Conservation (phyloP, 2,888 invertebrate species). For the Aphodius granarius region DNA sequence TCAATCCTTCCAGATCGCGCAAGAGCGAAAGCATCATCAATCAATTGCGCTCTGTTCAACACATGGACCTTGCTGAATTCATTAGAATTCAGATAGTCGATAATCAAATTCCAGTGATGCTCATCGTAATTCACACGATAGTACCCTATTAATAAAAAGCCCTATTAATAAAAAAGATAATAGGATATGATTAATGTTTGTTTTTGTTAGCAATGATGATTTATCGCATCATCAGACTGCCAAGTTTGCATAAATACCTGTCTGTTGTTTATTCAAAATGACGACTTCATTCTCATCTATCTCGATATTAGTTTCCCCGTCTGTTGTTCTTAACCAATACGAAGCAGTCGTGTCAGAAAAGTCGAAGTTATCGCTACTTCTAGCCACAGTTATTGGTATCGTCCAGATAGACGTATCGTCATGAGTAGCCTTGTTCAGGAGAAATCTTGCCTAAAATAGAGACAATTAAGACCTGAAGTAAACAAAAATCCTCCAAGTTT, state of each 20-base stretch:
- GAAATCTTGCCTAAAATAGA: conserved; percentile 12
- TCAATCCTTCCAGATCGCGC: conserved; percentile 62
- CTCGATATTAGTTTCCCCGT: neutral
- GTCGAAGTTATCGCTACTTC: neutral
- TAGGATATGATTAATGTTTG: no score
- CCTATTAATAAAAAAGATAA: no score
- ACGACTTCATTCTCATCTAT: conserved; percentile 54
- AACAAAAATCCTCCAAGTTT: neutral
- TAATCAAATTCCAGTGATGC: conserved; percentile 54
- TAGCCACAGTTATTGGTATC: conserved; percentile 15
- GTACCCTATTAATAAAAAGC: conserved; percentile 39
- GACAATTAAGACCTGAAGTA: neutral
- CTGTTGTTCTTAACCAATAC: conserved; percentile 17
- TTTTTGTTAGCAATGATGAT: neutral
- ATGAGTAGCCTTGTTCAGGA: neutral
- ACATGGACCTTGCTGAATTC: conserved; percentile 57
- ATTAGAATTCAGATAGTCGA: conserved; percentile 45
- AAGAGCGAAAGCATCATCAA: conserved; percentile 56
- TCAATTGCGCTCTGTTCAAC: conserved; percentile 58
- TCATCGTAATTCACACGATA: conserved; percentile 52
- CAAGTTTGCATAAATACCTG: conserved; percentile 50
- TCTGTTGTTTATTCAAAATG: conserved; percentile 62
- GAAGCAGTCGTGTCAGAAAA: conserved; percentile 2
- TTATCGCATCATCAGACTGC: neutral
- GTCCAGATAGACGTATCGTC: conserved; percentile 49